Percentiles rank a stretch among this genome's conserved stretches.
These are phyloP conservation scores for Pemphredon lugubris DNA, from an alignment of 2,888 invertebrate species.

Conservation along the genomic window DNA sequence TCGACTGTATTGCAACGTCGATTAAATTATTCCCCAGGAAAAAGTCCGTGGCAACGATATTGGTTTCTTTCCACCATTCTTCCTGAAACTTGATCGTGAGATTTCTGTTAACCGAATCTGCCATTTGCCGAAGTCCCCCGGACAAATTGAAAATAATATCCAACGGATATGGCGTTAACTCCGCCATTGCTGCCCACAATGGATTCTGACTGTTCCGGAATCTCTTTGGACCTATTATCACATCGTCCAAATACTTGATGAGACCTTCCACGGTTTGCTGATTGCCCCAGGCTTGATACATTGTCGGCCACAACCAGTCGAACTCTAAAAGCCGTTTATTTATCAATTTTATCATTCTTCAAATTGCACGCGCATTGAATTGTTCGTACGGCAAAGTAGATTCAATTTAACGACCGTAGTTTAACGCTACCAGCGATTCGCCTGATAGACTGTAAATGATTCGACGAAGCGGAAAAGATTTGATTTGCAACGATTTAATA, in stretches of 20 bases:
- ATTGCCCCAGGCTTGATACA: slow-evolving; percentile 86
- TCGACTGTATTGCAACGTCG: slow-evolving; percentile 81
- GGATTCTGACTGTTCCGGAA: slow-evolving; percentile 74
- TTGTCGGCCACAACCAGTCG: slow-evolving; percentile 85
- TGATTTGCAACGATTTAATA: too few species aligned
- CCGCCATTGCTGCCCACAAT: slow-evolving; percentile 81
- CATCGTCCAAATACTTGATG: slow-evolving; percentile 73
- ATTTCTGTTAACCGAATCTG: slow-evolving; percentile 80
- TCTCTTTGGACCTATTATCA: slow-evolving; percentile 72
- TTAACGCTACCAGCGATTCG: too few species aligned
- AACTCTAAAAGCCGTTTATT: slow-evolving; percentile 83
- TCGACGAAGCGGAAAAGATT: too few species aligned
- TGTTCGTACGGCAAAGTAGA: too few species aligned
- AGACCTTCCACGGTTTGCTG: slow-evolving; percentile 74
- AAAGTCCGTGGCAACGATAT: slow-evolving; percentile 82
- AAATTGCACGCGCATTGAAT: too few species aligned
- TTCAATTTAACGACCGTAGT: too few species aligned
- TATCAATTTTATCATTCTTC: too few species aligned
- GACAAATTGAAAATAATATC: slow-evolving; percentile 80
- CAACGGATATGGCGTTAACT: slow-evolving; percentile 82
- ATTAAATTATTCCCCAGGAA: slow-evolving; percentile 82
- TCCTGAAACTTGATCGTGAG: slow-evolving; percentile 80
- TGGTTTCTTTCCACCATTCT: slow-evolving; percentile 80
- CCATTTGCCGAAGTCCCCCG: slow-evolving; percentile 81
- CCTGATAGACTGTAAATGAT: too few species aligned